Evolutionary conservation across 2,888 invertebrate species (phyloP).

Genomic region (Coronaproctus castanopsis): DNA sequence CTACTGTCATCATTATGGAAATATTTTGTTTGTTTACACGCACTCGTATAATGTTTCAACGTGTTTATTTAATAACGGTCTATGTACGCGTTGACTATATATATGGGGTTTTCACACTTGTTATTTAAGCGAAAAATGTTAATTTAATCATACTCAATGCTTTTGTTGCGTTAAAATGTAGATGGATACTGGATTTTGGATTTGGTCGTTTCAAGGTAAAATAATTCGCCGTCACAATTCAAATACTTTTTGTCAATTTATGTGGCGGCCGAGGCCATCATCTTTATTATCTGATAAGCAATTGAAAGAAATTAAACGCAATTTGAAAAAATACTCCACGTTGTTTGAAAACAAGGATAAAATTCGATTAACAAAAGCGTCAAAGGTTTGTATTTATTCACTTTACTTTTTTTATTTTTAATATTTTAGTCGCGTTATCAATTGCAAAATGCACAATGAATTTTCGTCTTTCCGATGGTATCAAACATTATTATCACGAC

Average conservation of each 20-base stretch:
- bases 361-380: constrained; percentile 73
- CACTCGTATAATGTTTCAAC: background rate
- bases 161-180: constrained; percentile 20
- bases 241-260: constrained; percentile 80
- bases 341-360: constrained; percentile 94
- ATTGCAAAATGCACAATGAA: background rate
- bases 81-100: background rate
- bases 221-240: constrained; percentile 60
- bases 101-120: background rate
- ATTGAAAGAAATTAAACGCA: constrained; percentile 89
- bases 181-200: constrained; percentile 67
- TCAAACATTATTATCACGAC: too few relatives aligned
- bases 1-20: background rate
- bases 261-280: constrained; percentile 89
- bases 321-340: constrained; percentile 87
- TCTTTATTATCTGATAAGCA: constrained; percentile 63
- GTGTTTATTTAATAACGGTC: too few relatives aligned
- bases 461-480: too few relatives aligned
- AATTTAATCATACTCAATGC: too few relatives aligned
- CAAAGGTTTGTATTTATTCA: constrained; percentile 37
- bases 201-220: constrained; percentile 90
- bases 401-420: background rate
- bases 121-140: too few relatives aligned
- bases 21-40: background rate
- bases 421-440: background rate